Base-by-base conservation (phyloP, 2,113 vertebrate genomes). In the Tupaia tana region DNA sequence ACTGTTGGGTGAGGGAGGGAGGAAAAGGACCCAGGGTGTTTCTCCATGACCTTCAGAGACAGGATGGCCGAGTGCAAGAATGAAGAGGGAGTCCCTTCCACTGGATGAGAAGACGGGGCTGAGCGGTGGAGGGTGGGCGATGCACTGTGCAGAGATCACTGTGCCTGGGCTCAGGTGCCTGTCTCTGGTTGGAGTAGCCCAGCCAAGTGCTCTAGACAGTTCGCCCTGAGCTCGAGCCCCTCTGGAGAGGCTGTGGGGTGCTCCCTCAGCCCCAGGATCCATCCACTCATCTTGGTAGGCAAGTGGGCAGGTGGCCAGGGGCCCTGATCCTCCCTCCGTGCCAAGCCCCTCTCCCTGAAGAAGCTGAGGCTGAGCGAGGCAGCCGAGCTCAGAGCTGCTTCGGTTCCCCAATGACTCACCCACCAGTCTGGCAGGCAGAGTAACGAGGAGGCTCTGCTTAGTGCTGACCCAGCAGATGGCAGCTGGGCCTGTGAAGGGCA, bases 361-460 rank as follows among this genome's bases (percentile, higher is more conserved):
- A 94, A 90, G 80, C 61, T 58, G 91, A 95, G 56, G 3, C 3
- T 12, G 34, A 20, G 95, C 25, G 66, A 87, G 71, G 54, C 82
- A 95, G 96, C 95, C 29, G 20, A 91, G 79, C n/a, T 70, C 93
- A 24, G 1, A 95, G 96, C 63, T 95, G 95, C 94, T 10, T 90
- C 29, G 87, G 90, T 93, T 77, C 84, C 78, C 22, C 22, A n/a
- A 88, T 98, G 98, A 98, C 96, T 98, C 98, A 98, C 90, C 80
- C 84, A 70, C 95, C 93, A 97, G 98, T 96, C 94, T 96, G 96
- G 96, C 96, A 96, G 98, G 97, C 97, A 89, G 96, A 86, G 93
- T 92, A 98, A 97, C 96, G 98, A 98, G 96, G 96, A 96, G 91
- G 90, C 91, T 89, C 91, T 89, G 94, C 89, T 96, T 94, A 98